Conservation (phyloP, 2,888 invertebrate genomes). For the Ochropacha duplaris region DNA sequence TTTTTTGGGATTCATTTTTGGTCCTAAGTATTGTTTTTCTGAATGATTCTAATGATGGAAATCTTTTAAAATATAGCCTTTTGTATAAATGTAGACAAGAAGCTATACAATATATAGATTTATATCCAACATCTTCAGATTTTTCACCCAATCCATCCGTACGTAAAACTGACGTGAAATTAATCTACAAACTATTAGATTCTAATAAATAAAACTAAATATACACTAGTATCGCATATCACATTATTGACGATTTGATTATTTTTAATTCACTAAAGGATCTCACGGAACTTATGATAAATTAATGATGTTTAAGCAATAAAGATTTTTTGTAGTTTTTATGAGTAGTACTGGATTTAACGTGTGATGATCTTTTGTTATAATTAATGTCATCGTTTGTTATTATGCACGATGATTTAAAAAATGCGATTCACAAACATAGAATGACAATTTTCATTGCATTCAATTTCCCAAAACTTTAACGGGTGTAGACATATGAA, state of each 20-base stretch:
- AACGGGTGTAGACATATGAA: conserved; percentile 9
- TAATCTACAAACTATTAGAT: background rate
- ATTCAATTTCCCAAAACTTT: conserved; percentile 14
- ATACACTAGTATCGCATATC: conserved; percentile 26
- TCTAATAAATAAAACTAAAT: background rate
- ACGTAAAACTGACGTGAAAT: background rate
- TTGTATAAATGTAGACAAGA: background rate
- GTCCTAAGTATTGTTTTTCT: conserved; percentile 41
- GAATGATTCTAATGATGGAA: background rate
- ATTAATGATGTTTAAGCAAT: background rate
- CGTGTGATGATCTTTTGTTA: background rate
- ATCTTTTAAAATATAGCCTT: background rate
- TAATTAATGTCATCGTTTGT: too few species aligned
- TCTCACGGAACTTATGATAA: background rate
- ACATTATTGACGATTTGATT: conserved; percentile 54
- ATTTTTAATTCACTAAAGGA: background rate
- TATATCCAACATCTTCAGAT: background rate
- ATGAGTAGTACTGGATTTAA: background rate
- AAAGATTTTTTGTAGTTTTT: background rate
- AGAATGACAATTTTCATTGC: conserved; percentile 3
- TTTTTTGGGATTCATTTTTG: conserved; percentile 40
- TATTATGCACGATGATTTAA: background rate
- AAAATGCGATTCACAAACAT: conserved; percentile 8
- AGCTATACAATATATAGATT: background rate
- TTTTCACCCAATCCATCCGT: background rate